Evolutionary conservation across 1,140 invertebrate species (phyloP).

Genomic region (Zophobas morio): DNA sequence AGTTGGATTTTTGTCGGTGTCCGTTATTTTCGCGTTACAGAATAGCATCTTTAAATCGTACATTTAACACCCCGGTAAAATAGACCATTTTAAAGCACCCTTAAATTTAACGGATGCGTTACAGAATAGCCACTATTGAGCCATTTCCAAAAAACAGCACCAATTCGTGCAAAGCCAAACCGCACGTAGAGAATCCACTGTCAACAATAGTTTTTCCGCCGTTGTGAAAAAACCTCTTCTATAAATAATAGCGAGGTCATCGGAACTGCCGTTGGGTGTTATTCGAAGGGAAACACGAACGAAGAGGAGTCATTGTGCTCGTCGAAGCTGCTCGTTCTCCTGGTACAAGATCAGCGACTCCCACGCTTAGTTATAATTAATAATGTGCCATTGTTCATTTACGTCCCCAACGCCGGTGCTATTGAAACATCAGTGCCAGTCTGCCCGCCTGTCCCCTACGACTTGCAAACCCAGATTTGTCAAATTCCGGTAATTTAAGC

Average conservation of each 20-base stretch:
- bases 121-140: too few relatives aligned
- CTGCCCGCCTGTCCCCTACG: conserved; percentile 2
- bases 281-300: conserved; percentile 41
- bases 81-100: too few relatives aligned
- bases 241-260: conserved; percentile 40
- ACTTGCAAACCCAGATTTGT: background rate
- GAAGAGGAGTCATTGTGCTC: conserved; percentile 46
- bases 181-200: background rate
- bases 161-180: too few relatives aligned
- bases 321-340: conserved; percentile 31
- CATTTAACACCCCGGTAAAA: too few relatives aligned
- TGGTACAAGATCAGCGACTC: conserved; percentile 41
- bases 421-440: conserved; percentile 32
- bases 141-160: too few relatives aligned
- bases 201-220: conserved; percentile 15
- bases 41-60: too few relatives aligned
- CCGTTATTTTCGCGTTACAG: too few relatives aligned
- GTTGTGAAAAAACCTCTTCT: conserved; percentile 31
- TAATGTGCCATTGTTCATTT: conserved; percentile 46
- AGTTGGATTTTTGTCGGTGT: too few relatives aligned
- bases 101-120: too few relatives aligned
- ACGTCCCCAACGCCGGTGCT: conserved; percentile 7
- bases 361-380: conserved; percentile 48
- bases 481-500: background rate
- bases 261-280: conserved; percentile 39